phyloP scores from a whole-genome alignment of 2,797 vertebrate species.

The Spatula versicolor region DNA sequence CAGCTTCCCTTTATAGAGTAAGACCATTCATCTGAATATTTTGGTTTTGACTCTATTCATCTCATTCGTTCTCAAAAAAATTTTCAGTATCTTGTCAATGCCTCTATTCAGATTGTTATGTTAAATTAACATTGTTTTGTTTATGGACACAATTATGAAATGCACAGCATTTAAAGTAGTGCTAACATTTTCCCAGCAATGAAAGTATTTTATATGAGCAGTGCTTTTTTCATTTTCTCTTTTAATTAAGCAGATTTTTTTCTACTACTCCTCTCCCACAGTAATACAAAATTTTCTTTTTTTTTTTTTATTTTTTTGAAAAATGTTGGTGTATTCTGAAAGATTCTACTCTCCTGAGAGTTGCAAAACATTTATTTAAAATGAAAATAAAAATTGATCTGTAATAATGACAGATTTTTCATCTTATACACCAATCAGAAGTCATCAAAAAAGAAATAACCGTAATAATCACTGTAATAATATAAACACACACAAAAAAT shows the following conservation, averaged over 20 bases:
- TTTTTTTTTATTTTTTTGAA: too few relatives aligned
- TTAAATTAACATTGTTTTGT: not conserved
- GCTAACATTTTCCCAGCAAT: not conserved
- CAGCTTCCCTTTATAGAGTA: not conserved
- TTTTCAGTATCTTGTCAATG: not conserved
- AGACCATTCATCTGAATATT: not conserved
- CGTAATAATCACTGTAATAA: not conserved
- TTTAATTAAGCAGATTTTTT: not conserved
- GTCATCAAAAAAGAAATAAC: not conserved
- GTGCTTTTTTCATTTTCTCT: not conserved
- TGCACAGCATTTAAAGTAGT: not conserved
- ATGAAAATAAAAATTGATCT: not conserved
- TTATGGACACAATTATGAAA: constrained; percentile 10
- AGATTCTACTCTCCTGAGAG: not conserved
- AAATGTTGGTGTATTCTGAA: not conserved
- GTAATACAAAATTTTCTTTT: not conserved
- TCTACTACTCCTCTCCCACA: not conserved
- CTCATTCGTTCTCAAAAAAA: not conserved
- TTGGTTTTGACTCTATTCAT: not conserved
- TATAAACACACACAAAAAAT: not conserved
- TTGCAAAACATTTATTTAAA: not conserved
- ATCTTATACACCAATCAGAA: not conserved
- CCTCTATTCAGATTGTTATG: not conserved
- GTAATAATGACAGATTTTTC: not conserved
- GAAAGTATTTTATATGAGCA: not conserved